These are phyloP conservation scores for Indri indri DNA, from an alignment of 2,113 vertebrate species.

Conservation along the genomic window DNA sequence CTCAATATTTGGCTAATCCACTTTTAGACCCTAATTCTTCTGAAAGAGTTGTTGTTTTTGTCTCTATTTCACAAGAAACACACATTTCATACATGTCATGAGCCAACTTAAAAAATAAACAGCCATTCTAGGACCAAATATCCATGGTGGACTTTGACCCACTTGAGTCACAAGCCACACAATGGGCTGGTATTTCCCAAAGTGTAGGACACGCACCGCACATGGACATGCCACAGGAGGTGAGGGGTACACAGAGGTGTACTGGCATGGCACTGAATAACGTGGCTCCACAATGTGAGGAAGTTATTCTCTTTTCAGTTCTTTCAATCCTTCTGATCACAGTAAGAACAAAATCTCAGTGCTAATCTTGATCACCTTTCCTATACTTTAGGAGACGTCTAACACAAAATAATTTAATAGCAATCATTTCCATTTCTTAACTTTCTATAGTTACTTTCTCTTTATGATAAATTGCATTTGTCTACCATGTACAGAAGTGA, in stretches of 20 bases:
- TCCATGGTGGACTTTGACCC: background rate
- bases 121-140: background rate
- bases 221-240: background rate
- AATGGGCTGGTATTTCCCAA: background rate
- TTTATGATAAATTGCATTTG: background rate
- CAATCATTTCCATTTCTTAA: background rate
- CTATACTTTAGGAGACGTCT: background rate
- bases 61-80: background rate
- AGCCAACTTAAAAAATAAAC: background rate
- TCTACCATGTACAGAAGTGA: background rate
- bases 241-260: accelerated
- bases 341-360: background rate
- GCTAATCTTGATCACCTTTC: background rate
- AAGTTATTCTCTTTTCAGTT: background rate
- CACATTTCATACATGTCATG: background rate
- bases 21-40: background rate
- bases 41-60: background rate
- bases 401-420: background rate
- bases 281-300: background rate
- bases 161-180: background rate
- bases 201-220: accelerated
- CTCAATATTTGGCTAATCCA: background rate
- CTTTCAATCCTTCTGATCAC: background rate
- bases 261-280: background rate
- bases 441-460: background rate